Conservation (phyloP, 1,140 invertebrate species). For the Eupristina koningsbergeri region DNA sequence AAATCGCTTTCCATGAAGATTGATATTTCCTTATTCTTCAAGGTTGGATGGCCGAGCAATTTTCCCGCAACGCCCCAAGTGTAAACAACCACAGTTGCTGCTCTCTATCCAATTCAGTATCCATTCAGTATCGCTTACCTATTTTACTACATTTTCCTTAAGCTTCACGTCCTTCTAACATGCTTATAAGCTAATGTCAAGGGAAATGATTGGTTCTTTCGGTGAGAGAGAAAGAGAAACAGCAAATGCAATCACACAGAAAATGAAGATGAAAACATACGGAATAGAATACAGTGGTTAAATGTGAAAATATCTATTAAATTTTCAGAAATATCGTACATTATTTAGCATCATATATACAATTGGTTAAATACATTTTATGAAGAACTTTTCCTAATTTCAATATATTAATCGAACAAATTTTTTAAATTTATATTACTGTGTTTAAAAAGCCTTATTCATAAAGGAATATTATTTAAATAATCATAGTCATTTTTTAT, state of each 20-base stretch:
- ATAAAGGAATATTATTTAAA: too few relatives aligned
- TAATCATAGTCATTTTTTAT: too few relatives aligned
- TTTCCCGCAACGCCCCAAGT: constrained; percentile 26
- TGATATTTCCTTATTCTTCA: constrained; percentile 47
- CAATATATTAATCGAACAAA: not conserved
- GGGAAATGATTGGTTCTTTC: constrained; percentile 6
- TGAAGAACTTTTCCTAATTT: not conserved
- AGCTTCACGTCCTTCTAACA: not conserved
- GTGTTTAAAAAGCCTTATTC: too few relatives aligned
- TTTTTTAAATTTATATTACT: too few relatives aligned
- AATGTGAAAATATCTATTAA: constrained; percentile 36
- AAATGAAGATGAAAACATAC: not conserved
- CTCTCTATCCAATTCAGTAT: constrained; percentile 27
- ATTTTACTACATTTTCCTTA: constrained; percentile 19
- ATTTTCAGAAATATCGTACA: constrained; percentile 36
- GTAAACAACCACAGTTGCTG: constrained; percentile 12
- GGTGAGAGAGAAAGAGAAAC: not conserved
- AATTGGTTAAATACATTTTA: not conserved
- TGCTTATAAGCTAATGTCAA: not conserved
- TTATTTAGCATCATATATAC: not conserved
- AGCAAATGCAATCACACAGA: not conserved
- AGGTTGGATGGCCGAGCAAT: constrained; percentile 13
- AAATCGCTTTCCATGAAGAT: constrained; percentile 34
- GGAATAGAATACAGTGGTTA: constrained; percentile 12
- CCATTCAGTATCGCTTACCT: constrained; percentile 31